A percentile compares a stretch with the other conserved stretches of the same genome.
Conservation (phyloP, 1,140 invertebrate genomes). For the Latrodectus geometricus region DNA sequence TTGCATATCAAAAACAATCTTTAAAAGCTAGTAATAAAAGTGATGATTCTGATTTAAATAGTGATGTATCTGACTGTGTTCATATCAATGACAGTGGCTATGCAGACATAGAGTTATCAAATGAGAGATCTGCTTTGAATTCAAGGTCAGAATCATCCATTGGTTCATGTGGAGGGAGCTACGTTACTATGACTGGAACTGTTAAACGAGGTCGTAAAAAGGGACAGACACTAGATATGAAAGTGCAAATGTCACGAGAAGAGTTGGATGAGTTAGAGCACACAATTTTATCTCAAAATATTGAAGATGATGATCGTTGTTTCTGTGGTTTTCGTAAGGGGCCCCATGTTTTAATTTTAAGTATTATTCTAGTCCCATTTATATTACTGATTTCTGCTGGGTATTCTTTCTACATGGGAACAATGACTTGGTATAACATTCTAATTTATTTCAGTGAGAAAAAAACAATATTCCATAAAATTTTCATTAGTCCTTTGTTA, state of each 20-base stretch:
- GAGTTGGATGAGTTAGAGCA: constrained; percentile 78
- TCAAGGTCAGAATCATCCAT: constrained; percentile 56
- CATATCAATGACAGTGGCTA: constrained; percentile 58
- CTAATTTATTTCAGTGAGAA: constrained; percentile 80
- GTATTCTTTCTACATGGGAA: constrained; percentile 82
- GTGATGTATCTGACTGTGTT: constrained; percentile 54
- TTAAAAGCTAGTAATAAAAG: constrained; percentile 37
- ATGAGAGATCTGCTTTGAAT: constrained; percentile 55
- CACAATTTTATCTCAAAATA: constrained; percentile 76
- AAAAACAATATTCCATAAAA: constrained; percentile 71
- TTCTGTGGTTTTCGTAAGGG: constrained; percentile 75
- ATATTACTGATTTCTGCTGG: constrained; percentile 75
- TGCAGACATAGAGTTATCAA: constrained; percentile 49
- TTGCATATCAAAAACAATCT: constrained; percentile 49
- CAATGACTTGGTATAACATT: constrained; percentile 82
- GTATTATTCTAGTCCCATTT: constrained; percentile 77
- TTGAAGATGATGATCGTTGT: constrained; percentile 71
- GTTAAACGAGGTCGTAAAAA: constrained; percentile 80
- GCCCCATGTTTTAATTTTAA: constrained; percentile 77
- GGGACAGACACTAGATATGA: constrained; percentile 79
- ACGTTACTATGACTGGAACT: constrained; percentile 74
- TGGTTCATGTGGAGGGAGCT: constrained; percentile 60
- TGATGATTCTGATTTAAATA: constrained; percentile 59
- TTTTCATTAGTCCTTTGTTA: constrained; percentile 76
- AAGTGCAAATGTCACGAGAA: constrained; percentile 74